Evolutionary conservation across 2,888 invertebrate species (phyloP).

Genomic region (Linyphia triangularis): DNA sequence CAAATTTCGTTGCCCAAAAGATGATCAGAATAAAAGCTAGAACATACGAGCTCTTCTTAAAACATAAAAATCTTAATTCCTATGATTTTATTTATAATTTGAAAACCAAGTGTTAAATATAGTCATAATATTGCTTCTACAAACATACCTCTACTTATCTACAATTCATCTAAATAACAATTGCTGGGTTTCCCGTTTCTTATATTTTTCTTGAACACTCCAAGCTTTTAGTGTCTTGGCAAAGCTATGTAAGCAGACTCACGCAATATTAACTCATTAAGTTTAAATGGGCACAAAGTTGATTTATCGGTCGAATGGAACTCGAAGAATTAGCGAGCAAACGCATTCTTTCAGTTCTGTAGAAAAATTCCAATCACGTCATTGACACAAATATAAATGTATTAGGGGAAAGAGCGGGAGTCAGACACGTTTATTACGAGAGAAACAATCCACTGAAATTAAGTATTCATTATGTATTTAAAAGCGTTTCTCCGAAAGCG

Average conservation of each 20-base stretch:
- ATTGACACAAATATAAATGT: conserved; percentile 71
- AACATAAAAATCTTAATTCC: too few relatives aligned
- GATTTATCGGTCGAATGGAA: conserved; percentile 67
- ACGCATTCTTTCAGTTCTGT: conserved; percentile 44
- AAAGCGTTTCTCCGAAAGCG: conserved; percentile 68
- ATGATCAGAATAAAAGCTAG: too few relatives aligned
- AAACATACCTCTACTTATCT: too few relatives aligned
- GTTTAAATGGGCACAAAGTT: conserved; percentile 70
- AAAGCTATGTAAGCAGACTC: conserved; percentile 26
- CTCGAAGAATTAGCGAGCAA: conserved; percentile 51
- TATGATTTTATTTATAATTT: too few relatives aligned
- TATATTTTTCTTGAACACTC: background rate
- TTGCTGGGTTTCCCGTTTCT: too few relatives aligned
- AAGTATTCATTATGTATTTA: conserved; percentile 75
- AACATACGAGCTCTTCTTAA: too few relatives aligned
- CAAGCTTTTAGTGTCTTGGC: background rate
- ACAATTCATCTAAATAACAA: too few relatives aligned
- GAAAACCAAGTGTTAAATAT: too few relatives aligned
- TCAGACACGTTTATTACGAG: conserved; percentile 70
- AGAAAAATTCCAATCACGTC: conserved; percentile 71
- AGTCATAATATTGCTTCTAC: too few relatives aligned
- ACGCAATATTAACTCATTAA: conserved; percentile 72
- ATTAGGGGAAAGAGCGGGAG: conserved; percentile 41
- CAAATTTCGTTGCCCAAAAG: too few relatives aligned
- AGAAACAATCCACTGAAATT: conserved; percentile 71